Evolutionary conservation across 2,113 vertebrate genomes (phyloP).

Genomic region (Nipponia nippon): DNA sequence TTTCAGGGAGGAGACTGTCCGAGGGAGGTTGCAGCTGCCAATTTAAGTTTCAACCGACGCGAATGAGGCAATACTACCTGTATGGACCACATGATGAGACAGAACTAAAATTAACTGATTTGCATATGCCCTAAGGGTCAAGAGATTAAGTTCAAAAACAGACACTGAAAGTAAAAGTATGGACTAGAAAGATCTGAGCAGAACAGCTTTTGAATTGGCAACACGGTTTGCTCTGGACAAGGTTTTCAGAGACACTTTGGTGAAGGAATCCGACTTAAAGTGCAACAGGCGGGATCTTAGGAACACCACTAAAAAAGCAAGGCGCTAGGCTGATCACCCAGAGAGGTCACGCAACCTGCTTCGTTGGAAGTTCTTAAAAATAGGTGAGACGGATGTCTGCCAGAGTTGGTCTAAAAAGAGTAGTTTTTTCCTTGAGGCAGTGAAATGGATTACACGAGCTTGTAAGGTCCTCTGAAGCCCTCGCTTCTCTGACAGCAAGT

Average conservation of each 20-base stretch:
- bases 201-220: neutral
- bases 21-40: neutral
- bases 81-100: neutral
- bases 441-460: constrained; percentile 1
- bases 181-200: neutral
- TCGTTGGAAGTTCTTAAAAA: constrained; percentile 9
- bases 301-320: neutral
- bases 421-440: constrained; percentile 33
- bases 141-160: neutral
- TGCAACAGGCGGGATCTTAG: neutral
- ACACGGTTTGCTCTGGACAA: neutral
- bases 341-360: neutral
- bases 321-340: neutral
- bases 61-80: neutral
- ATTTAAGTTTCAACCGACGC: neutral
- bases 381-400: neutral
- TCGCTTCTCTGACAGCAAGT: constrained; percentile 48
- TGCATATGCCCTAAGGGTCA: neutral
- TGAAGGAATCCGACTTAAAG: neutral
- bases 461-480: neutral
- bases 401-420: neutral
- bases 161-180: neutral
- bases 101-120: neutral
- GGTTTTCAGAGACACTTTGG: neutral
- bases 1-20: neutral